Percentiles rank a stretch among this genome's conserved stretches.
Evolutionary conservation across 1,140 invertebrate species (phyloP).

Genomic region (Linepithema humile): DNA sequence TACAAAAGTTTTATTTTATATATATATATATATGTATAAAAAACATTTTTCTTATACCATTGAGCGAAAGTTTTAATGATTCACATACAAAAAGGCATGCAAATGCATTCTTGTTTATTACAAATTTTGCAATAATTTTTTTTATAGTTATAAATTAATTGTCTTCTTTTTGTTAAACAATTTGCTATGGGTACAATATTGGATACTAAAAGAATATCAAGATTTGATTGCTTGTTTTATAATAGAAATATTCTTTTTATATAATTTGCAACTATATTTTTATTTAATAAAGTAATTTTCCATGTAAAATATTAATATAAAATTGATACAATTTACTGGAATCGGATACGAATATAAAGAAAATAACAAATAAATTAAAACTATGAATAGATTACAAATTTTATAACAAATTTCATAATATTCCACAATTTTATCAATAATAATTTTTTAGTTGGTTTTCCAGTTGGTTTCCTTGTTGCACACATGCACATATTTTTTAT

Average conservation of each 20-base stretch:
- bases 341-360: background rate
- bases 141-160: background rate
- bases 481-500: constrained; percentile 50
- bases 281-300: background rate
- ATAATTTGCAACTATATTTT: background rate
- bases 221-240: too few relatives aligned
- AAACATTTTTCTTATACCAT: background rate
- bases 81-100: background rate
- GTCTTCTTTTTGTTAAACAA: background rate
- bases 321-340: background rate
- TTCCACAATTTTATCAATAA: background rate
- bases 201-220: background rate
- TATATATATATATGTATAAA: background rate
- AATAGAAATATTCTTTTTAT: background rate
- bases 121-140: constrained; percentile 2
- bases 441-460: background rate
- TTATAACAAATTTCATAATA: background rate
- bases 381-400: constrained; percentile 2
- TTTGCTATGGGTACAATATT: background rate
- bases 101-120: background rate
- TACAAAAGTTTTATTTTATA: background rate
- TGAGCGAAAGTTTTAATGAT: background rate
- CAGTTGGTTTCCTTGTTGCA: constrained; percentile 41
- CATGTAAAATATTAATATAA: background rate
- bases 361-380: constrained; percentile 3